phyloP scores from a whole-genome alignment of 92 coral and sea anemone species.

The Parazoanthus darwini region DNA sequence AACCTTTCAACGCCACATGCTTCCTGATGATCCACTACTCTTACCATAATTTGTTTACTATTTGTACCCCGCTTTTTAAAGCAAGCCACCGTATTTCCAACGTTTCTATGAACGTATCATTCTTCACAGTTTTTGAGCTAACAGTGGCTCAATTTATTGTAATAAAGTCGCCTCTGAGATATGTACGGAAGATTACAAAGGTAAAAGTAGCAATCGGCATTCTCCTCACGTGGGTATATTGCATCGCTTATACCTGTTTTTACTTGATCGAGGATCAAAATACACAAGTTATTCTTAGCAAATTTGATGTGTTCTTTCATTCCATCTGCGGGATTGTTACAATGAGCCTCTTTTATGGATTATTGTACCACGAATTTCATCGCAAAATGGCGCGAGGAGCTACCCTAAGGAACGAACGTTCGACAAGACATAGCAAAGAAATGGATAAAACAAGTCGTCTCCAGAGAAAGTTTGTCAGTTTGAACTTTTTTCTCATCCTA shows the following conservation, averaged over 20 bases:
- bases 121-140: conserved; percentile 31
- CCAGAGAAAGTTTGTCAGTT: conserved; percentile 40
- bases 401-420: conserved; percentile 26
- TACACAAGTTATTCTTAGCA: neutral
- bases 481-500: conserved; percentile 45
- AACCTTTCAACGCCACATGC: conserved; percentile 30
- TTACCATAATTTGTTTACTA: neutral
- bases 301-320: conserved; percentile 34
- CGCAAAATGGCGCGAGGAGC: conserved; percentile 33
- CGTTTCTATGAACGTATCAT: conserved; percentile 28
- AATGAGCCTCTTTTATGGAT: conserved; percentile 23
- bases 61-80: neutral
- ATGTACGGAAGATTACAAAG: conserved; percentile 46
- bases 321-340: neutral
- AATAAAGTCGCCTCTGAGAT: conserved; percentile 41
- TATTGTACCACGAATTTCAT: conserved; percentile 30
- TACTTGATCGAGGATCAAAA: neutral
- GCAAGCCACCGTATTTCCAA: neutral
- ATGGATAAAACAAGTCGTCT: conserved; percentile 8
- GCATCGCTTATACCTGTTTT: neutral
- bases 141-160: conserved; percentile 43
- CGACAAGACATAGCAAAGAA: neutral
- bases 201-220: conserved; percentile 20
- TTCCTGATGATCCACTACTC: conserved; percentile 23
- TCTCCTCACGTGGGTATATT: conserved; percentile 14